Evolutionary conservation across 2,113 vertebrate genomes (phyloP).

Genomic region (Stigmatopora argus): DNA sequence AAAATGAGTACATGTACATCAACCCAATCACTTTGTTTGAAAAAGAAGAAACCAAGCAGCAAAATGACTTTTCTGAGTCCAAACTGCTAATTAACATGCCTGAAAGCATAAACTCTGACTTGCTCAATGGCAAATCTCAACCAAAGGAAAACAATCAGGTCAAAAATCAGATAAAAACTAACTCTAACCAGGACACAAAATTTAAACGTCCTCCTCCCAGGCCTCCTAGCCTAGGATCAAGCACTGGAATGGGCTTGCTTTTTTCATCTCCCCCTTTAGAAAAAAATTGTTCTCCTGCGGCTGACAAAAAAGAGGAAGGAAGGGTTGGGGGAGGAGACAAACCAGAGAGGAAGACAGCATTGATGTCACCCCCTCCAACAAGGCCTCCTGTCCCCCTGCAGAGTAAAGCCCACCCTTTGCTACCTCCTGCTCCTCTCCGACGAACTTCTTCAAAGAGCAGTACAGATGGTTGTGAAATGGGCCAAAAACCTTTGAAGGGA

Average conservation of each 20-base stretch:
- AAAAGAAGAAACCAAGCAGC: slow-evolving; percentile 43
- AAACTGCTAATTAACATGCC: slow-evolving; percentile 6
- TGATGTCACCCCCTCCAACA: slow-evolving; percentile 38
- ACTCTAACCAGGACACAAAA: slow-evolving; percentile 44
- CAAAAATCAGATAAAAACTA: slow-evolving; percentile 41
- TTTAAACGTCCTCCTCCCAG: slow-evolving; percentile 72
- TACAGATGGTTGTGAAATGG: slow-evolving; percentile 33
- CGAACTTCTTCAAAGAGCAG: slow-evolving; percentile 41
- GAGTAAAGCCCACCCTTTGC: slow-evolving; percentile 33
- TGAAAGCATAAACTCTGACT: slow-evolving; percentile 5
- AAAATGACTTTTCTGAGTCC: slow-evolving; percentile 30
- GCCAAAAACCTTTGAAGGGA: slow-evolving; percentile 36
- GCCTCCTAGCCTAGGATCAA: slow-evolving; percentile 54
- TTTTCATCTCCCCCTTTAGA: slow-evolving; percentile 14
- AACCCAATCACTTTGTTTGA: slow-evolving; percentile 85
- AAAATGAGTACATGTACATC: slow-evolving; percentile 77
- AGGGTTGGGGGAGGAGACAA: slow-evolving; percentile 22
- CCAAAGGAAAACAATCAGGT: slow-evolving; percentile 21
- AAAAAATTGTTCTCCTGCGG: slow-evolving; percentile 8
- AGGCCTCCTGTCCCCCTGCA: slow-evolving; percentile 47
- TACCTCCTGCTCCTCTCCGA: slow-evolving; percentile 48
- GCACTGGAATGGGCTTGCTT: slow-evolving; percentile 37
- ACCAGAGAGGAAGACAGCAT: slow-evolving; percentile 43
- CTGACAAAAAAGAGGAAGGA: slow-evolving; percentile 63
- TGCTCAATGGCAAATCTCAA: slow-evolving; percentile 45